phyloP scores from a whole-genome alignment of 2,797 vertebrate genomes.

The Thripadectes ignobilis region DNA sequence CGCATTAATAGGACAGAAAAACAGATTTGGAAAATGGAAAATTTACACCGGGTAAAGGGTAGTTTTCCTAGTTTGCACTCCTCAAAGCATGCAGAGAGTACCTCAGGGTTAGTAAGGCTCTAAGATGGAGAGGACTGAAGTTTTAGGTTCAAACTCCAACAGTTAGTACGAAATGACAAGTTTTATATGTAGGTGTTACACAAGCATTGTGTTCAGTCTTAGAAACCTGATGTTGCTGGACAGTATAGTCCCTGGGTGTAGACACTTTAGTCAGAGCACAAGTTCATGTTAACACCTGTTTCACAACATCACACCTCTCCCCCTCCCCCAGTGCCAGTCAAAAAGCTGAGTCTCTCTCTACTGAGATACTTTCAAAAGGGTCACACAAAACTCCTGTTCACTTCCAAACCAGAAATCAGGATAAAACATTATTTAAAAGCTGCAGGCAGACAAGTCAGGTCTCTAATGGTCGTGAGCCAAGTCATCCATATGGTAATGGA shows the following conservation, averaged over 20 bases:
- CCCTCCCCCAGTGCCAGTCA: background rate
- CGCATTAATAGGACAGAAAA: background rate
- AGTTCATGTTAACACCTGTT: background rate
- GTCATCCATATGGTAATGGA: background rate
- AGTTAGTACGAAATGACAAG: background rate
- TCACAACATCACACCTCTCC: background rate
- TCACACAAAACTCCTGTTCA: background rate
- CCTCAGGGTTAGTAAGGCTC: background rate
- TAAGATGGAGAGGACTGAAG: background rate
- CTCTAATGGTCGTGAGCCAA: background rate
- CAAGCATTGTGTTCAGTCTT: background rate
- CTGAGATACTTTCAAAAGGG: background rate
- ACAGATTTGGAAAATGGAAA: background rate
- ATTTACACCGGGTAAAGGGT: background rate
- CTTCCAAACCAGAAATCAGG: background rate
- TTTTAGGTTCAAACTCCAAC: background rate
- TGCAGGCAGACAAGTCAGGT: background rate
- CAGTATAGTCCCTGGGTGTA: accelerated
- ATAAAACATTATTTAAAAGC: conserved; percentile 3
- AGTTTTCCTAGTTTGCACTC: background rate
- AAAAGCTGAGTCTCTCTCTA: background rate
- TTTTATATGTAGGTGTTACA: background rate
- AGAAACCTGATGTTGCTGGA: background rate
- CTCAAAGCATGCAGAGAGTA: background rate
- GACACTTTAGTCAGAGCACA: background rate